Base-by-base conservation (phyloP, 2,888 invertebrate species). In the Oxyteleia sp. region DNA sequence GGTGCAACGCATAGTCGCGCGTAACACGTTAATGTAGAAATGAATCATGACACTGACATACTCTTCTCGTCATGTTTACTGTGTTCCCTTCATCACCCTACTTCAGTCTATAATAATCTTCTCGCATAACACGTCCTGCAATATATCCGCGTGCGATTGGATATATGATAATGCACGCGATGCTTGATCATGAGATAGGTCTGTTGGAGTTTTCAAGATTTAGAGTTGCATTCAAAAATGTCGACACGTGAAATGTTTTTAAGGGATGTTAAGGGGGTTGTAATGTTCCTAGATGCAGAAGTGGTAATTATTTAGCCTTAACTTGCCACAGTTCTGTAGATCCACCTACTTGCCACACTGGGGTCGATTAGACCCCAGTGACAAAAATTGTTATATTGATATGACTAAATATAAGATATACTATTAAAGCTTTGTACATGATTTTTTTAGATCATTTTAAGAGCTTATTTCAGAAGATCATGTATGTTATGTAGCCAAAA, bases 11-110 rank as follows among this genome's bases (percentile, higher is more conserved):
- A 43, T 51, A 49, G 11, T n/a, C n/a, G n/a, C 47, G 49, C 35
- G 64, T 79, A 69, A 64, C 41, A 43, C 15, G 71, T 55, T 55
- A 51, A 23, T 26, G 38, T 55, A 45, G 71, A 66, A 80, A 66
- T 71, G 79, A 80, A 80, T 72, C 72, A 49, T 66, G 72, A 74
- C 80, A 72, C 72, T 80, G 72, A 72, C 72, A 29, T 80, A 66
- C 59, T 80, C 72, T 59, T 72, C 66, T 72, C 80, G 38, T 68
- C 72, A 80, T 80, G 72, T 68, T 80, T 72, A 66, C 26, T 51
- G 45, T 72, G 35, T 51, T 80, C 66, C 35, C 68, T 66, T 49
- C 71, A 74, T 68, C 69, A 78, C 20, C 45, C 51, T 66, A 80
- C 80, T 66, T 66, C 53, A 51, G 51, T 49, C 59, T 43, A 57